Conservation (phyloP, 2,888 invertebrate species). For the Philaethria dido region DNA sequence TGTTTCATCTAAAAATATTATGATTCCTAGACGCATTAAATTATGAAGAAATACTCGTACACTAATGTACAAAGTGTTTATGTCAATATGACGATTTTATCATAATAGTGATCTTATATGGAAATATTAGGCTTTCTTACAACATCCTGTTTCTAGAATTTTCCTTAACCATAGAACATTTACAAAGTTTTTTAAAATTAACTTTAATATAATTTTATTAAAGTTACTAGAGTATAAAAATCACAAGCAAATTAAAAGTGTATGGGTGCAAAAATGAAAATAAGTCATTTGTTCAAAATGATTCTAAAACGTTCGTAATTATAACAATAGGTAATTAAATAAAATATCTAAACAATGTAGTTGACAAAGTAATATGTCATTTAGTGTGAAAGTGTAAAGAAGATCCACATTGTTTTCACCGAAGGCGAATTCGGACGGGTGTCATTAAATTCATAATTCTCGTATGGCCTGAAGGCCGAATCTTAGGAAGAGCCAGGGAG, state of each 20-base stretch:
- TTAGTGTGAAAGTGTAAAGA: conserved; percentile 66
- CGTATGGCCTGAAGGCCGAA: conserved; percentile 80
- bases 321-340: conserved; percentile 14
- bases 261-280: background rate
- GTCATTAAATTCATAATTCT: conserved; percentile 84
- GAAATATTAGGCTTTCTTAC: conserved; percentile 2
- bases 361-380: conserved; percentile 3
- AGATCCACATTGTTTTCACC: conserved; percentile 80
- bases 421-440: conserved; percentile 76
- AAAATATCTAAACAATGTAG: conserved; percentile 2
- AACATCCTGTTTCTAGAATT: conserved; percentile 19
- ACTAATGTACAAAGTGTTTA: conserved; percentile 19
- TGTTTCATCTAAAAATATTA: background rate
- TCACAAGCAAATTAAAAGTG: background rate
- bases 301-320: background rate
- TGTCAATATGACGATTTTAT: conserved; percentile 10
- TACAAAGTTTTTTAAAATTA: background rate
- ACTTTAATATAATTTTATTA: background rate
- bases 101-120: background rate
- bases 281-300: background rate
- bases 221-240: background rate
- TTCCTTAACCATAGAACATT: background rate
- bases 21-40: conserved; percentile 18
- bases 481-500: conserved; percentile 82
- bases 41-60: background rate